Evolutionary conservation across 23 tunicate genomes (phyloP).

Genomic region (Botrylloides violaceus): DNA sequence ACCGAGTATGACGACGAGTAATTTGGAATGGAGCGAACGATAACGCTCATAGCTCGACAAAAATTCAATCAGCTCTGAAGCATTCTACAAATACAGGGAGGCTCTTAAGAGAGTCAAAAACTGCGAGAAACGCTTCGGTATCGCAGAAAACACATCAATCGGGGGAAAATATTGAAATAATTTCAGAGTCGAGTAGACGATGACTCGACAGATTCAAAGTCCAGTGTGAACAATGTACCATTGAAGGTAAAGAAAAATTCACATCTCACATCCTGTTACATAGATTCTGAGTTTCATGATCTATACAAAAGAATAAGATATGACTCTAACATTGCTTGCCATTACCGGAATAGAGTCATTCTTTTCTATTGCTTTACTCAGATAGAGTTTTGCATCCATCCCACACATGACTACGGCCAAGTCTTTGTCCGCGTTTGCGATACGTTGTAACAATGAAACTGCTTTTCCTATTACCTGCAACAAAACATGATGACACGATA

Average conservation of each 20-base stretch:
- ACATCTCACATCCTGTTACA: too few relatives aligned
- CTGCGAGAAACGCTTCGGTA: too few relatives aligned
- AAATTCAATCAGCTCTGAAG: slow-evolving; percentile 39
- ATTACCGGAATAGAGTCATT: slow-evolving; percentile 47
- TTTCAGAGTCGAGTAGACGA: too few relatives aligned
- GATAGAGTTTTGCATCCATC: slow-evolving; percentile 60
- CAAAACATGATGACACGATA: background rate
- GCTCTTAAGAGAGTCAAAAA: too few relatives aligned
- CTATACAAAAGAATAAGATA: too few relatives aligned
- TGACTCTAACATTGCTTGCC: too few relatives aligned
- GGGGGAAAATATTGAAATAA: too few relatives aligned
- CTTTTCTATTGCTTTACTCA: slow-evolving; percentile 48
- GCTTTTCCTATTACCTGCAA: slow-evolving; percentile 28
- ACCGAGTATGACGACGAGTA: slow-evolving; percentile 74
- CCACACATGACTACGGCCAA: slow-evolving; percentile 74
- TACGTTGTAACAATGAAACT: slow-evolving; percentile 21
- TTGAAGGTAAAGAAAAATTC: too few relatives aligned
- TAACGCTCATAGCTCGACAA: slow-evolving; percentile 42
- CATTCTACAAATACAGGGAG: slow-evolving; percentile 43
- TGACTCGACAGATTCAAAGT: too few relatives aligned
- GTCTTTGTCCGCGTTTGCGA: slow-evolving; percentile 49
- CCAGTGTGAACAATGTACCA: too few relatives aligned
- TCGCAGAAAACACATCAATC: too few relatives aligned
- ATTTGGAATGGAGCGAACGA: slow-evolving; percentile 45
- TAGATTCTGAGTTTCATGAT: too few relatives aligned